Conservation (phyloP, 2,113 vertebrate genomes). For the Equus quagga region DNA sequence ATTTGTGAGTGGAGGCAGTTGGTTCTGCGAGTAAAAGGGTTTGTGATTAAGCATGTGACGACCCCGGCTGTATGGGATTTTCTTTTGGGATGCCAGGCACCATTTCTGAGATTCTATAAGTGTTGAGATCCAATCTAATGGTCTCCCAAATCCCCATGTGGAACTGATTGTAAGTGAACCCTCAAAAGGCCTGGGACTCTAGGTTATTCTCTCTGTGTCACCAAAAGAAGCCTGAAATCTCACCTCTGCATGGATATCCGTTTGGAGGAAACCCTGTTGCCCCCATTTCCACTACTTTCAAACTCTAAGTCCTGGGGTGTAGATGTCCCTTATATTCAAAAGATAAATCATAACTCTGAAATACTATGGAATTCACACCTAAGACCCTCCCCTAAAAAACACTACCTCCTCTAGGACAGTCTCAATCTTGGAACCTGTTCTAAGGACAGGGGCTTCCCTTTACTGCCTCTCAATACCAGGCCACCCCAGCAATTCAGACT, state of each 20-base stretch:
- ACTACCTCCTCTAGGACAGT: background rate
- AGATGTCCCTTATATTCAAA: background rate
- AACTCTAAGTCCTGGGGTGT: background rate
- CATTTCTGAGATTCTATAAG: background rate
- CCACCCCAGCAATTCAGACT: background rate
- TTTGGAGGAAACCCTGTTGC: background rate
- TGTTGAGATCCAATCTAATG: background rate
- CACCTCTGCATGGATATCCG: background rate
- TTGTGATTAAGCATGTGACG: background rate
- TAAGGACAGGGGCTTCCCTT: background rate
- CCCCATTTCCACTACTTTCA: background rate
- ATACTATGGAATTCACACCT: background rate
- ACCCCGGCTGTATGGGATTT: background rate
- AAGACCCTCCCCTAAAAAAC: background rate
- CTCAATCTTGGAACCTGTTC: background rate
- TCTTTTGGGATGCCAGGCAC: background rate
- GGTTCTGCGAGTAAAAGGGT: background rate
- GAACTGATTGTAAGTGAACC: background rate
- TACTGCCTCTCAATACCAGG: background rate
- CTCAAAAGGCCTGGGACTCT: background rate
- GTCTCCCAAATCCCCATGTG: background rate
- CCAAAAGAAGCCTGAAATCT: slow-evolving; percentile 32
- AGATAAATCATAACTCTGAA: slow-evolving; percentile 38
- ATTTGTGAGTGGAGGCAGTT: background rate
- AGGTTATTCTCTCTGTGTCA: background rate